These are phyloP conservation scores for Pedetes capensis DNA, from an alignment of 2,113 vertebrate genomes.

Conservation along the genomic window DNA sequence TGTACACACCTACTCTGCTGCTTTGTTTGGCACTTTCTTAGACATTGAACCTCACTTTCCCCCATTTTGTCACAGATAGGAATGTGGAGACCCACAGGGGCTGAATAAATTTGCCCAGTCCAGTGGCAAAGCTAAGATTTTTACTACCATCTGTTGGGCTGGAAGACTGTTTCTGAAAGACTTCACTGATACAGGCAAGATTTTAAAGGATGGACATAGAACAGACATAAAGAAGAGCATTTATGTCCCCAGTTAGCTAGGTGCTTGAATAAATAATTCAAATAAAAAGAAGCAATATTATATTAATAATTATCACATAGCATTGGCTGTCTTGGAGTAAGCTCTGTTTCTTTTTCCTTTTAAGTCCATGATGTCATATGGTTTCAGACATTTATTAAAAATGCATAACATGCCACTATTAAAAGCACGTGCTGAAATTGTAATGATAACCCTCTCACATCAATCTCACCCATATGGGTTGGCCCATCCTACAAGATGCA, in stretches of 20 bases:
- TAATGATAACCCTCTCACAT: background rate
- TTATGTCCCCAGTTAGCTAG: background rate
- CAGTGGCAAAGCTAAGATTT: background rate
- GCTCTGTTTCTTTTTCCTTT: background rate
- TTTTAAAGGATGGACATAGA: background rate
- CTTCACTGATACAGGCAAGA: background rate
- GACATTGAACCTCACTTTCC: background rate
- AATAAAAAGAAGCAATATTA: background rate
- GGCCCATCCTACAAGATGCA: background rate
- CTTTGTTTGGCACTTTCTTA: background rate
- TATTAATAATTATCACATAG: background rate
- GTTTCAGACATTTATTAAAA: conserved; percentile 44
- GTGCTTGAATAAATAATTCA: background rate
- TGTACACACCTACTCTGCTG: rapidly evolving
- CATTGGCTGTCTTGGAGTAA: background rate
- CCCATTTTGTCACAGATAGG: background rate
- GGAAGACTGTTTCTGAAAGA: background rate
- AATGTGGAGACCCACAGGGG: background rate
- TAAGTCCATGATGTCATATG: background rate
- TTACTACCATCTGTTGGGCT: background rate
- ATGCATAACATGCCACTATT: background rate
- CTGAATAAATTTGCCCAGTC: background rate
- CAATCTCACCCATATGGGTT: background rate
- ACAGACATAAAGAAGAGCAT: background rate
- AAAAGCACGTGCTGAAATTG: background rate